Evolutionary conservation across 1,140 invertebrate species (phyloP).

Genomic region (Hormaphis cornu): DNA sequence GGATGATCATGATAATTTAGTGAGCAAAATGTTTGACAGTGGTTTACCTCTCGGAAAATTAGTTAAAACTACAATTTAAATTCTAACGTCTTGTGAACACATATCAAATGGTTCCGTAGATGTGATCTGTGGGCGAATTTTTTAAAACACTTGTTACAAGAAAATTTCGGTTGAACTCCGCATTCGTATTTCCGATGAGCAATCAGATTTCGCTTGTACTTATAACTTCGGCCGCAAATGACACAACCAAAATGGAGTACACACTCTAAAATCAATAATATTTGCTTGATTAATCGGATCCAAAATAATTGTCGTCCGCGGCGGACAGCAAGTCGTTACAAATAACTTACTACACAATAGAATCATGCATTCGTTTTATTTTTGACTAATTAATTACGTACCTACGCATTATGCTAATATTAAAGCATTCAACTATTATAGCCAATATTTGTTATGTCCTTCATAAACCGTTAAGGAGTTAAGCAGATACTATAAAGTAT

Average conservation of each 20-base stretch:
- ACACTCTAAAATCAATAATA: constrained; percentile 7
- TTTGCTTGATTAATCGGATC: neutral
- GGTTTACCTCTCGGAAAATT: no score
- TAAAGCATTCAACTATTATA: no score
- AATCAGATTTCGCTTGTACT: constrained; percentile 30
- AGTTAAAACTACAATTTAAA: constrained; percentile 14
- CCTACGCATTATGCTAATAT: no score
- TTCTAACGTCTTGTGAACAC: constrained; percentile 39
- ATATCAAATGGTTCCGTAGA: constrained; percentile 33
- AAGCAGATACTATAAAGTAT: no score
- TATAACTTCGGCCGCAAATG: constrained; percentile 33
- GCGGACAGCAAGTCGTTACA: no score
- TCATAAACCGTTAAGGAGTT: no score
- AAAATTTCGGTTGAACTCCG: constrained; percentile 38
- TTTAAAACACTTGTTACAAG: constrained; percentile 35
- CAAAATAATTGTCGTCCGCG: neutral
- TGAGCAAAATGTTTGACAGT: no score
- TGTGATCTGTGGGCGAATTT: constrained; percentile 27
- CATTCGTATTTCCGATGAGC: constrained; percentile 39
- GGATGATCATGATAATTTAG: no score
- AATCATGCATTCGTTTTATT: no score
- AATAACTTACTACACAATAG: no score
- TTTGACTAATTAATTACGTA: no score
- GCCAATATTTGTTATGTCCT: no score
- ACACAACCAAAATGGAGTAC: neutral